Base-by-base conservation (phyloP, 1,140 invertebrate species). In the Chymomyza costata region DNA sequence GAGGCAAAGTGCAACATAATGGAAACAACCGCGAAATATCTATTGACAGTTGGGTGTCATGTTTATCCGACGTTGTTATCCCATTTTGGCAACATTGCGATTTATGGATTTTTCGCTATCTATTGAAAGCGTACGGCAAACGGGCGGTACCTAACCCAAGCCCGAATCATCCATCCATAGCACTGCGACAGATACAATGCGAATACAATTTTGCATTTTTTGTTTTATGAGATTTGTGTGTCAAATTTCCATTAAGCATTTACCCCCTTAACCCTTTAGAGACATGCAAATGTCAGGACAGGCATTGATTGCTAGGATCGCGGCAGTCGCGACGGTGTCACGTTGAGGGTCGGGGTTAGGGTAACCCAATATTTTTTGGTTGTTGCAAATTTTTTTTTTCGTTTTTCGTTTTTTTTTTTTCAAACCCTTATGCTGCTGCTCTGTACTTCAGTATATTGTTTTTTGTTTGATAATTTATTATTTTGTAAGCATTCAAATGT, bases 41-140 rank as follows among this genome's bases (percentile, higher is more conserved):
- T 82, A 84, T 84, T 84, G 82, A 84, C 82, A 84, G 82, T 84
- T 84, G 82, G 82, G 82, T 84, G 82, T 84, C 82, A 84, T 84
- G 82, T 84, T 84, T 84, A 84, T 82, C 68, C 71, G 62, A 68
- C 64, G 54, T 81, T 83, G 81, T 84, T 84, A 82, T 84, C 82
- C 82, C 71, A 84, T 83, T 80, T 84, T 68, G 68, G 82, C 82
- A 82, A 83, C 81, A 84, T 69, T 73, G 82, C 74, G 82, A 84
- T 84, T 83, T 83, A 83, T 83, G 80, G 56, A 54, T 69, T 63
- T 55, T 46, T 25, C 43, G 17, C 52, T 7, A 43, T 43, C 28
- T 51, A 31, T 19, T 32, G 38, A n/a, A n/a, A n/a, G n/a, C n/a
- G n/a, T n/a, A 68, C 52, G 51, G 2, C 25, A 37, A 76, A 68